These are phyloP conservation scores for Cottoperca gobio DNA, from an alignment of 2,797 vertebrate genomes.

Conservation along the genomic window DNA sequence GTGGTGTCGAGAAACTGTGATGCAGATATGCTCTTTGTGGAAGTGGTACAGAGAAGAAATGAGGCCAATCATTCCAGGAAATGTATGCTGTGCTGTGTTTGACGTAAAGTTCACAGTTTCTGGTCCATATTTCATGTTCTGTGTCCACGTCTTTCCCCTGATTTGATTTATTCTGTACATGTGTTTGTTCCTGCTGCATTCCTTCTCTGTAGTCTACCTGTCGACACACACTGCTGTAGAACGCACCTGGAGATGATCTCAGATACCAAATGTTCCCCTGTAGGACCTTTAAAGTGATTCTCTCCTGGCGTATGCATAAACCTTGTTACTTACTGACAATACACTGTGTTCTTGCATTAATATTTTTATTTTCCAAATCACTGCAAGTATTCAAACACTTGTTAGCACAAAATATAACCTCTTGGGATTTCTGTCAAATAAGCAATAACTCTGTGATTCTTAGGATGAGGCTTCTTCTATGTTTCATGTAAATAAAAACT, in stretches of 20 bases:
- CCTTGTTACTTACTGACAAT: constrained; percentile 47
- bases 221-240: constrained; percentile 57
- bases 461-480: constrained; percentile 52
- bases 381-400: constrained; percentile 51
- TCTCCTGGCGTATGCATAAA: constrained; percentile 32
- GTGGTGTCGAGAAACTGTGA: constrained; percentile 41
- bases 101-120: constrained; percentile 32
- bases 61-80: constrained; percentile 56
- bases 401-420: constrained; percentile 55
- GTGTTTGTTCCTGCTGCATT: constrained; percentile 50
- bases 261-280: constrained; percentile 40
- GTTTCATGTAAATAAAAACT: constrained; percentile 79
- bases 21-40: constrained; percentile 51
- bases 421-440: constrained; percentile 57
- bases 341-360: constrained; percentile 28
- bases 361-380: constrained; percentile 31
- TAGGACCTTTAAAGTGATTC: constrained; percentile 39
- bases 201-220: constrained; percentile 35
- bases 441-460: constrained; percentile 63
- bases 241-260: constrained; percentile 44
- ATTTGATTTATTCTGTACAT: constrained; percentile 32
- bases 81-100: constrained; percentile 45
- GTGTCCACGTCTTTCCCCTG: constrained; percentile 47
- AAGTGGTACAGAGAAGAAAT: constrained; percentile 33
- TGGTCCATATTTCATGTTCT: constrained; percentile 36